These are phyloP conservation scores for Meteorus colon DNA, from an alignment of 2,888 invertebrate genomes.

Conservation along the genomic window DNA sequence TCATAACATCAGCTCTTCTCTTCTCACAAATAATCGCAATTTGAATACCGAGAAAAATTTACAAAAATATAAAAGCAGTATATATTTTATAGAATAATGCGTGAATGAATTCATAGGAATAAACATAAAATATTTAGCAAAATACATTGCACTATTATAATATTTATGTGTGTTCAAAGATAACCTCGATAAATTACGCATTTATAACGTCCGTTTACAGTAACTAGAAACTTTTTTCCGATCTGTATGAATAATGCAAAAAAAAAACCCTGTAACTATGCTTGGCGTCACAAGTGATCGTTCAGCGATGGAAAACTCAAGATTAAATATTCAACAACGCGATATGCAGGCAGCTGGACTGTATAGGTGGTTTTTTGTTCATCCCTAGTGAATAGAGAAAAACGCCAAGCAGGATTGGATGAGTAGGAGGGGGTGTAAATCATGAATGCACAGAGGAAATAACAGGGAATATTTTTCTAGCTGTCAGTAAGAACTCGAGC, in stretches of 20 bases:
- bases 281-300: conserved; percentile 26
- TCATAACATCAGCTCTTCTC: no score
- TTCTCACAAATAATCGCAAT: no score
- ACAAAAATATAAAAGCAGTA: no score
- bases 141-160: no score
- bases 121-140: no score
- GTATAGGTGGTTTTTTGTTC: background rate
- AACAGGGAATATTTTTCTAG: conserved; percentile 28
- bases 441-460: conserved; percentile 33
- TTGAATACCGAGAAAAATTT: no score
- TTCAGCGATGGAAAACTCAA: conserved; percentile 13
- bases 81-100: no score
- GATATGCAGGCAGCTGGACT: conserved; percentile 12
- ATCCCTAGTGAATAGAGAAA: conserved; percentile 1
- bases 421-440: conserved; percentile 14
- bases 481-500: conserved; percentile 10
- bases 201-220: background rate
- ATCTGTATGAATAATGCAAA: background rate
- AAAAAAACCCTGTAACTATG: background rate
- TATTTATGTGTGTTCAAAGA: background rate
- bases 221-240: background rate
- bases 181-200: background rate
- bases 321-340: conserved; percentile 30
- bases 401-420: background rate
- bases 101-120: no score